Percentiles rank a stretch among this genome's conserved stretches.
phyloP scores from a whole-genome alignment of 1,140 invertebrate genomes.

The Oreohelix idahoensis region DNA sequence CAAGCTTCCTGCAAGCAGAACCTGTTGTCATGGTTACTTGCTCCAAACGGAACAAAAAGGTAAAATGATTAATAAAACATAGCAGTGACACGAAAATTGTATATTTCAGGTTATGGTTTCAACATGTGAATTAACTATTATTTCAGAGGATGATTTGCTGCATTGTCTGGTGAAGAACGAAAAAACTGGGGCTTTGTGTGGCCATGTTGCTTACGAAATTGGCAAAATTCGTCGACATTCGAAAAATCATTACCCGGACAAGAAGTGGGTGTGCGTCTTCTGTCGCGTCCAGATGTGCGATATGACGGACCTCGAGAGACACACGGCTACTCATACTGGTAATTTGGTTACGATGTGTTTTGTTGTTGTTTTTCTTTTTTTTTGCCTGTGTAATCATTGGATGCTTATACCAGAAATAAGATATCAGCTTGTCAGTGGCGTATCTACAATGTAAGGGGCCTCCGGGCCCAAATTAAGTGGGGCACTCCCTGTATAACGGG shows the following conservation, averaged over 20 bases:
- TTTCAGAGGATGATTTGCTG: background rate
- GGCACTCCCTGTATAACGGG: background rate
- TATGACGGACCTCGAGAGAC: slow-evolving; percentile 36
- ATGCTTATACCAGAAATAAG: background rate
- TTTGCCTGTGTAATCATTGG: background rate
- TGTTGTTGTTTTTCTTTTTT: too few species aligned
- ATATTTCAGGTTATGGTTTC: too few species aligned
- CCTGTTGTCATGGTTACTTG: too few species aligned
- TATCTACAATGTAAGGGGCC: too few species aligned
- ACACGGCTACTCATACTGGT: slow-evolving; percentile 32
- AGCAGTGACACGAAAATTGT: too few species aligned
- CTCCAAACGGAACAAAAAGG: too few species aligned
- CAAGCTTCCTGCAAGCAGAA: too few species aligned
- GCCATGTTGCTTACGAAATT: background rate
- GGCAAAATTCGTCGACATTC: slow-evolving; percentile 34
- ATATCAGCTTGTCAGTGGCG: background rate
- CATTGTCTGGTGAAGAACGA: slow-evolving; percentile 24
- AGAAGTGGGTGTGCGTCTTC: slow-evolving; percentile 41
- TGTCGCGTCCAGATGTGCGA: slow-evolving; percentile 36
- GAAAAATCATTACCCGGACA: slow-evolving; percentile 36
- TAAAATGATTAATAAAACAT: too few species aligned
- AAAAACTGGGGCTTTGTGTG: background rate
- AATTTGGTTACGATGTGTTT: too few species aligned
- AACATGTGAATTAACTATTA: too few species aligned
- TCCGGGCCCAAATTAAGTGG: too few species aligned